These are phyloP conservation scores for Hemitrygon akajei DNA, from an alignment of 2,797 vertebrate species.

Conservation along the genomic window DNA sequence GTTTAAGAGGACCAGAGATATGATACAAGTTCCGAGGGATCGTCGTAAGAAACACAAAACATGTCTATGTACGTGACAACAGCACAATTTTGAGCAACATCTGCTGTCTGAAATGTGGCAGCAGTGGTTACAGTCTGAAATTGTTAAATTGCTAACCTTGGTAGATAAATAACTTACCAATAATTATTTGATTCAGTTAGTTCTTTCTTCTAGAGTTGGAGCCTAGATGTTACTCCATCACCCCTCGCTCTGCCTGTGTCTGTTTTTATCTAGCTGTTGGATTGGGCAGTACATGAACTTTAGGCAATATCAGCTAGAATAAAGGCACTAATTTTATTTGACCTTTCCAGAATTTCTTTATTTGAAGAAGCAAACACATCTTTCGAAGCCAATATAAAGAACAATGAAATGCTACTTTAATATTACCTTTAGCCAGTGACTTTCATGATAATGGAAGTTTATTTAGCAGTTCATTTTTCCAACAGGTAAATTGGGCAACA, in stretches of 20 bases:
- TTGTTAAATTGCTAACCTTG: too few species aligned
- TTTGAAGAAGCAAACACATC: background rate
- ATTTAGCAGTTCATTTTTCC: background rate
- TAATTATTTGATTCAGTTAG: background rate
- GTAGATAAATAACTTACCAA: too few species aligned
- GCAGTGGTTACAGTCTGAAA: too few species aligned
- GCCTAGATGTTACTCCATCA: background rate
- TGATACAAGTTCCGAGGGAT: too few species aligned
- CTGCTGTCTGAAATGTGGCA: too few species aligned
- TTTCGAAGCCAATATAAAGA: background rate
- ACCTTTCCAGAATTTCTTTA: too few species aligned
- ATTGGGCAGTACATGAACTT: background rate
- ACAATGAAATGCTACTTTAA: too few species aligned
- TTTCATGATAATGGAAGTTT: background rate
- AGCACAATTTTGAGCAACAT: too few species aligned
- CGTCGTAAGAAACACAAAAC: too few species aligned
- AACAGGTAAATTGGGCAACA: too few species aligned
- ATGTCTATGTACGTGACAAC: too few species aligned
- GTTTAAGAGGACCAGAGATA: too few species aligned
- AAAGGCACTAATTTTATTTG: background rate
- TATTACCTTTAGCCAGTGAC: background rate
- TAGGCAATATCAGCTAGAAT: background rate
- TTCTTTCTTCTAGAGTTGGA: background rate
- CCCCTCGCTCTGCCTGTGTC: background rate
- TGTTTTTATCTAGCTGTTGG: background rate